Percentiles rank a stretch among this genome's conserved stretches.
These are phyloP conservation scores for Ichneumon xanthorius DNA, from an alignment of 2,888 invertebrate species.

Conservation along the genomic window DNA sequence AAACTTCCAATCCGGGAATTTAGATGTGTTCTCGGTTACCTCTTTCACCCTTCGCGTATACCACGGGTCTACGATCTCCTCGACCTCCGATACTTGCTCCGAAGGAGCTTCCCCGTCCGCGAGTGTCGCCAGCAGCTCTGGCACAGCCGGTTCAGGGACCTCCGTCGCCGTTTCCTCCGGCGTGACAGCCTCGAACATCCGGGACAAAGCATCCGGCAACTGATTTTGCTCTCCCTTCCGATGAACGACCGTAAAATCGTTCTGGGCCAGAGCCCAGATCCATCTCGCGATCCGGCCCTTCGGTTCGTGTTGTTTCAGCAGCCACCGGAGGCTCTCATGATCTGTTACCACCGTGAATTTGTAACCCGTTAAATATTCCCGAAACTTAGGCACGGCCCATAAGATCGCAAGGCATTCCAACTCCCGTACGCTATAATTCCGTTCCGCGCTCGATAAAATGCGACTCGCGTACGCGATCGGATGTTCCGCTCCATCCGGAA, in stretches of 20 bases:
- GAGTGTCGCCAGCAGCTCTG: neutral
- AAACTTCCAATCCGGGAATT: neutral
- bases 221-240: conserved; percentile 22
- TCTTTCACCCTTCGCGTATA: neutral
- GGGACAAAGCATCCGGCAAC: conserved; percentile 12
- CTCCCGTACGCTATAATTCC: conserved; percentile 63
- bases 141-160: neutral
- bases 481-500: conserved; percentile 38
- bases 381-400: conserved; percentile 67
- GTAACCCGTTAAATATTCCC: conserved; percentile 70
- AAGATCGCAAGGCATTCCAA: conserved; percentile 70
- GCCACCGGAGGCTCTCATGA: conserved; percentile 70
- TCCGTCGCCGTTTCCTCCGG: neutral
- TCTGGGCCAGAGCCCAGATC: conserved; percentile 2
- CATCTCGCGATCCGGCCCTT: conserved; percentile 45
- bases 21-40: neutral
- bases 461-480: conserved; percentile 64
- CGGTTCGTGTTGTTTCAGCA: conserved; percentile 68
- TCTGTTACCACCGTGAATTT: conserved; percentile 73
- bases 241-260: conserved; percentile 6
- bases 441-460: conserved; percentile 45
- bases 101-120: neutral
- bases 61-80: too few species aligned
- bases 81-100: neutral
- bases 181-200: neutral